Evolutionary conservation across 2,797 vertebrate genomes (phyloP), one percentile per base, ranked within the genome.

Genomic region (Macroramphosus scolopax): DNA sequence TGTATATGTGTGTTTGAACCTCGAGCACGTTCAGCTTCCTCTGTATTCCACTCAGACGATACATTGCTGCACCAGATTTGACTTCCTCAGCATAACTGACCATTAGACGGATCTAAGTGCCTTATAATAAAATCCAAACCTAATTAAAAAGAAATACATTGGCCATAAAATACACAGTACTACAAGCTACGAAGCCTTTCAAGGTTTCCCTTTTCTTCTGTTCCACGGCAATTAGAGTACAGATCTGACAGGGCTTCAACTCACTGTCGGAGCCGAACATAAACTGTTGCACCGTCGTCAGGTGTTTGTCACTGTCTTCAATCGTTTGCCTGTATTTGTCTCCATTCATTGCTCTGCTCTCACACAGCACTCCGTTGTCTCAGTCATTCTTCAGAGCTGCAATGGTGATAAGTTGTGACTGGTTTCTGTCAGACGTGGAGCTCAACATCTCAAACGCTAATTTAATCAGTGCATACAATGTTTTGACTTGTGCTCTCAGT

Each of bases 281-380:
- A n/a, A n/a, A n/a, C n/a, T n/a, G 13, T 5, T 71, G 47, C 12
- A 32, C 8, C 15, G 8, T 34, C 57, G 35, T 14, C 3, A 42
- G 12, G 45, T 52, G 17, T 58, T 25, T 54, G 53, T n/a, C n/a
- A n/a, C n/a, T n/a, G n/a, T n/a, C n/a, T 28, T 50, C 25, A 28
- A 53, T 45, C 18, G 55, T 49, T 17, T 55, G 47, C 38, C 17
- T 12, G 18, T 18, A 49, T 49, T 58, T 58, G 31, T 51, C 49
- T 51, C 18, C 28, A 22, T 38, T 41, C 8, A 20, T 29, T 30
- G 10, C 14, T 52, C 14, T 22, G 20, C 20, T 3, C 20, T 3
- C 20, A 22, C 20, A 22, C 20, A 22, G n/a, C 20, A 22, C 20
- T 22, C 6, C 20, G 45, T 36, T 52, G 53, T 63, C 51, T 44